Evolutionary conservation across 1,140 invertebrate genomes (phyloP).

Genomic region (Sycophila sp.): DNA sequence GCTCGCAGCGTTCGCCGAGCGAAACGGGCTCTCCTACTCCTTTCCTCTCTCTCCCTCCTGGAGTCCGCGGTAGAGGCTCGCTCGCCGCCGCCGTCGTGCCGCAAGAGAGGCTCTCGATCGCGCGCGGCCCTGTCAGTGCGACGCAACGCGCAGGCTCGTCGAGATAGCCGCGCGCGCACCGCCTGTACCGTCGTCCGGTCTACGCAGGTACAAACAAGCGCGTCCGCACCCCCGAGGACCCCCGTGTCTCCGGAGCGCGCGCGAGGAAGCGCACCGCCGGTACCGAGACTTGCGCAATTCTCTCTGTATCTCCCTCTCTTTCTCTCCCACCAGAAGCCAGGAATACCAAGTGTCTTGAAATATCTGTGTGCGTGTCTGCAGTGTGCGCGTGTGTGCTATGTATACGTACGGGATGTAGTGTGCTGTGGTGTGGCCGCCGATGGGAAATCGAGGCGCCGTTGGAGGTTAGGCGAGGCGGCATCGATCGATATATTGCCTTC

Average conservation of each 20-base stretch:
- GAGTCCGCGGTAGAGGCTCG: neutral
- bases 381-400: neutral
- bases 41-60: conserved; percentile 19
- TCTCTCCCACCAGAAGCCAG: too few relatives aligned
- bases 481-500: too few relatives aligned
- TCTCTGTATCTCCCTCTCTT: too few relatives aligned
- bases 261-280: neutral
- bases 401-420: neutral
- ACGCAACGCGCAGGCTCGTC: conserved; percentile 63
- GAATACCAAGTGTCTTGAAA: too few relatives aligned
- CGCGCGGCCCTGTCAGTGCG: too few relatives aligned
- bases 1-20: conserved; percentile 1
- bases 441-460: too few relatives aligned
- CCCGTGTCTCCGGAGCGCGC: neutral
- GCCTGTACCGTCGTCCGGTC: conserved; percentile 5
- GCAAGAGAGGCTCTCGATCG: conserved; percentile 46
- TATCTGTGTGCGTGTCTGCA: neutral
- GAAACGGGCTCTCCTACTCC: conserved; percentile 32
- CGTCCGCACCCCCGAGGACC: neutral
- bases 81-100: conserved; percentile 35
- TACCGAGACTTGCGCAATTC: neutral
- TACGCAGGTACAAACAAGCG: conserved; percentile 26
- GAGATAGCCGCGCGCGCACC: conserved; percentile 41
- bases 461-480: too few relatives aligned
- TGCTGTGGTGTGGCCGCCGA: too few relatives aligned